Conservation (phyloP, 2,797 vertebrate genomes). For the Spatula clypeata region DNA sequence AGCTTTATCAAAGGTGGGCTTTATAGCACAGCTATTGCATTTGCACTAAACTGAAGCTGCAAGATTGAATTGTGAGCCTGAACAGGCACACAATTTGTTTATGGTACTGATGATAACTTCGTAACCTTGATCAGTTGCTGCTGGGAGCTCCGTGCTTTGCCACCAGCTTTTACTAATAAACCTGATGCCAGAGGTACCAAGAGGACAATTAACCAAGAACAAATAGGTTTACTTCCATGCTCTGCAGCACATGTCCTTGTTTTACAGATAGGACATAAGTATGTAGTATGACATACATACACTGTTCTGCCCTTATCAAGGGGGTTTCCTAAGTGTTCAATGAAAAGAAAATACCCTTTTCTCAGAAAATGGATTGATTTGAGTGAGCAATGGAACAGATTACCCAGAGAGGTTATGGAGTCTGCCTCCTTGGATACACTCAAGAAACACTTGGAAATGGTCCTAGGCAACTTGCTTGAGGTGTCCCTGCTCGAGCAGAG, state of each 20-base stretch:
- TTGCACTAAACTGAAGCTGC: neutral
- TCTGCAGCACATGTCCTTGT: accelerated
- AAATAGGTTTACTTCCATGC: neutral
- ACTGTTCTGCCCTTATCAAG: neutral
- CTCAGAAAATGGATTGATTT: neutral
- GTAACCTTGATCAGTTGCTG: neutral
- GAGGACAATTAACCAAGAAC: neutral
- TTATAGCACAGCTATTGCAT: neutral
- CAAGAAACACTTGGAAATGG: too few species aligned
- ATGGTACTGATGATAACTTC: neutral
- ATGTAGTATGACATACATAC: accelerated
- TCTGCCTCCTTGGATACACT: too few species aligned
- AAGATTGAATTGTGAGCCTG: neutral
- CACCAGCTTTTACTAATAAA: neutral
- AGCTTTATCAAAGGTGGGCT: neutral
- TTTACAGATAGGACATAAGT: neutral
- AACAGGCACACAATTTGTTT: neutral
- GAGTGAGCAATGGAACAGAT: too few species aligned
- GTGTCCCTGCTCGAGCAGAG: too few species aligned
- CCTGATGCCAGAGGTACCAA: neutral
- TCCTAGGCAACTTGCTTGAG: too few species aligned
- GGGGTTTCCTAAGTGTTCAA: neutral
- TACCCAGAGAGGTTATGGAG: too few species aligned
- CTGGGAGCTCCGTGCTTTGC: neutral
- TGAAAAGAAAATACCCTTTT: neutral